A percentile compares a stretch with the other conserved stretches of the same genome.
These are phyloP conservation scores for Cacoxenus indagator DNA, from an alignment of 2,888 invertebrate species.

Conservation along the genomic window DNA sequence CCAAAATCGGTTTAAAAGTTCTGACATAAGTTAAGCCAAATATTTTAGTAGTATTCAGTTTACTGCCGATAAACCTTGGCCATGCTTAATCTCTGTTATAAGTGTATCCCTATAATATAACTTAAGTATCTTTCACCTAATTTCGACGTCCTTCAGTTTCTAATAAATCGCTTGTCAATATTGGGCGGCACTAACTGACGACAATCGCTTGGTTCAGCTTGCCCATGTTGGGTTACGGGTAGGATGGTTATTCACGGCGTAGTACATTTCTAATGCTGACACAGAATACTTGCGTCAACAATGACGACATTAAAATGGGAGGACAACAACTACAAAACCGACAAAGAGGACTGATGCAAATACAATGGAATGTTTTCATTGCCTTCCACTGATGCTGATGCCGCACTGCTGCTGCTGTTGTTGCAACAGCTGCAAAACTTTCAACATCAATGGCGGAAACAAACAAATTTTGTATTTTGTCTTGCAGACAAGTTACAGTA, in stretches of 20 bases:
- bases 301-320: constrained; percentile 1
- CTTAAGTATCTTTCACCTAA: too few relatives aligned
- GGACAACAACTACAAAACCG: constrained; percentile 12
- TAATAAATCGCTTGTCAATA: constrained; percentile 1
- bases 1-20: too few relatives aligned
- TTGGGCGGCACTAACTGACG: constrained; percentile 45
- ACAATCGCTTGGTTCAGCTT: constrained; percentile 35
- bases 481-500: constrained; percentile 30
- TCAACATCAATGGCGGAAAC: constrained; percentile 56
- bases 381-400: neutral
- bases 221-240: neutral
- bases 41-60: too few relatives aligned
- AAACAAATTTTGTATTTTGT: constrained; percentile 56
- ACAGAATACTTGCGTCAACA: constrained; percentile 13
- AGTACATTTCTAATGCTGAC: neutral
- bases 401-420: constrained; percentile 18
- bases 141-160: too few relatives aligned
- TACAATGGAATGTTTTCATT: constrained; percentile 17
- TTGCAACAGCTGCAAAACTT: constrained; percentile 53
- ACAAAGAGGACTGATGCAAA: neutral
- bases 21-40: too few relatives aligned
- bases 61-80: too few relatives aligned
- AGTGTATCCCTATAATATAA: too few relatives aligned
- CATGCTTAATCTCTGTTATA: too few relatives aligned
- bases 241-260: neutral